Base-by-base conservation (phyloP, 23 tunicate genomes). In the Ascidia mentula region DNA sequence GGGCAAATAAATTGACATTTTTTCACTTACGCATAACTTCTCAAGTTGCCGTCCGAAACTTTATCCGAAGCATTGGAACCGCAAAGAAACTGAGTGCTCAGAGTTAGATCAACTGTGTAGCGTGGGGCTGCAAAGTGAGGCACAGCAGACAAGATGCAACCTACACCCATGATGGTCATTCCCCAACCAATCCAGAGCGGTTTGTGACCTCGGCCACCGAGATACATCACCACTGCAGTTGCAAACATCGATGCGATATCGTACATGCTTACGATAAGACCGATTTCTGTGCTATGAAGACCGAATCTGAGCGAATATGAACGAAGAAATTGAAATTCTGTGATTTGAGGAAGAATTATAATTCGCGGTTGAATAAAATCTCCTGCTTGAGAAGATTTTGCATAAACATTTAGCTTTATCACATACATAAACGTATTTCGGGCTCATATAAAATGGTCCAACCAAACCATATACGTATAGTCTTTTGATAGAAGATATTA, bases 101-200 rank as follows among this genome's bases (percentile, higher is more conserved):
- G 9, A 6, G 20, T 45, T 30, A 18, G 12, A 24, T 59, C 37
- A 42, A 79, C 74, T 36, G 60, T 36, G 69, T 80, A 80, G 13
- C 76, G 18, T 2, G 81, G 76, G 6, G 88, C 80, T 2, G 73
- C 22, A 78, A 83, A 83, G 38, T 83, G 94, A 12, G 94, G 94
- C 20, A 77, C 38, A 40, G 85, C 28, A 32, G 83, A 89, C 30
- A 83, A 15, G 34, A 89, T 45, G 30, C 89, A 77, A 5, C 88
- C 94, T 1, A 83, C 17, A 18, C 94, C 94, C 94, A 89, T 89
- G 18, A 89, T 9, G 15, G 79, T 33, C 40, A 83, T 78, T 6
- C 94, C 94, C 80, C 84, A 72, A 28, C 94, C 94, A 71, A 83
- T 53, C 94, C 94, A 89, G 33, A 78, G 32, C 3, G 94, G 94